Evolutionary conservation across 2,113 vertebrate species (phyloP).

Genomic region (Thryonomys swinderianus): DNA sequence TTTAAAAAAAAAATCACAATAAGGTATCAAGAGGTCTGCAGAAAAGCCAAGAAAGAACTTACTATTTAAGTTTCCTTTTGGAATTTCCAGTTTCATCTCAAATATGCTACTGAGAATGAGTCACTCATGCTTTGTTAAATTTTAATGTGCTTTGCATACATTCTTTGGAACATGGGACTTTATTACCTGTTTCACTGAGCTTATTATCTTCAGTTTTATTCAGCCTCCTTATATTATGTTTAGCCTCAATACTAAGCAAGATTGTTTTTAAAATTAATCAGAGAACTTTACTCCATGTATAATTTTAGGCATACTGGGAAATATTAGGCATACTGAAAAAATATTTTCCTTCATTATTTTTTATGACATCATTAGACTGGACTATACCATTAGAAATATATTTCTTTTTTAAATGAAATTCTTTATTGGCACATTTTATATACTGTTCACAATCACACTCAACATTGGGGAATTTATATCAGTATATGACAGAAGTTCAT

Average conservation of each 20-base stretch:
- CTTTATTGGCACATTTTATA: too few species aligned
- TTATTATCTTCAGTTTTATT: constrained; percentile 22
- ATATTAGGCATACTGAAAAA: background rate
- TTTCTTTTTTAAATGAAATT: too few species aligned
- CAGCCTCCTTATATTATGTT: background rate
- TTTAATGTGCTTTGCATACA: constrained; percentile 50
- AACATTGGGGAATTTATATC: too few species aligned
- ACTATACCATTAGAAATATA: constrained; percentile 5
- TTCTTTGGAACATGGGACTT: constrained; percentile 2
- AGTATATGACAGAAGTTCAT: too few species aligned
- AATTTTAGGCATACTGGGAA: constrained; percentile 28
- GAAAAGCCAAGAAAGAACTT: constrained; percentile 34
- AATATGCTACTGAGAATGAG: background rate
- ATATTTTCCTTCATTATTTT: background rate
- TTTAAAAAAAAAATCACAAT: background rate
- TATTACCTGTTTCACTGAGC: constrained; percentile 23
- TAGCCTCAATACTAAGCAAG: background rate
- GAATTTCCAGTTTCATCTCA: constrained; percentile 52
- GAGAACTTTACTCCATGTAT: background rate
- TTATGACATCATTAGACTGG: background rate
- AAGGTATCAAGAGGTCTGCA: background rate
- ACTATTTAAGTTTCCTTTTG: background rate
- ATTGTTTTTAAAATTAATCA: constrained; percentile 48
- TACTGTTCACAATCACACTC: too few species aligned
- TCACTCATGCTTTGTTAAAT: constrained; percentile 29